Percentiles rank a stretch among this genome's conserved stretches.
Evolutionary conservation across 2,797 vertebrate genomes (phyloP).

Genomic region (Sphenodon punctatus): DNA sequence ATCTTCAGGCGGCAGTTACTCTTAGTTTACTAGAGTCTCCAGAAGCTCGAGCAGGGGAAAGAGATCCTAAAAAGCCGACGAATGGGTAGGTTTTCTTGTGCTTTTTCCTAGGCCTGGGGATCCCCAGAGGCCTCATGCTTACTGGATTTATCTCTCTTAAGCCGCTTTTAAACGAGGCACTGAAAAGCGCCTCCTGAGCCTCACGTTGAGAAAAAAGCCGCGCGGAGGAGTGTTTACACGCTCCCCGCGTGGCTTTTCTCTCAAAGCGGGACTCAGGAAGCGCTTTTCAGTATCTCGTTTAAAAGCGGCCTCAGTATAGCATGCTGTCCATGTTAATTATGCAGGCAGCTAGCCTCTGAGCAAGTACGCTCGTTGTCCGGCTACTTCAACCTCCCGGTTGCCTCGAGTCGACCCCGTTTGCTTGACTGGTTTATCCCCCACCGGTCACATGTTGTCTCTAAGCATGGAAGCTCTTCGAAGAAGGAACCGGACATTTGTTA

Average conservation of each 20-base stretch:
- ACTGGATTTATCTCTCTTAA: neutral
- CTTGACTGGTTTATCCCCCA: neutral
- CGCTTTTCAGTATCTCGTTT: too few relatives aligned
- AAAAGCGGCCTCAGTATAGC: too few relatives aligned
- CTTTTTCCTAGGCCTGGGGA: neutral
- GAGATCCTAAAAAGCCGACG: slow-evolving; percentile 82
- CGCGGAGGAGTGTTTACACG: too few relatives aligned
- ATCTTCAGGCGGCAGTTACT: slow-evolving; percentile 74
- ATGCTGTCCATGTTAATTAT: neutral
- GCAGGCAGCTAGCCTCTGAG: neutral
- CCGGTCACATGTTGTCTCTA: neutral
- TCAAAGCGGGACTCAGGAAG: too few relatives aligned
- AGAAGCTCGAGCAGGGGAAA: slow-evolving; percentile 74
- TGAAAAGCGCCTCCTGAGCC: too few relatives aligned
- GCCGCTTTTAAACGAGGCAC: too few relatives aligned
- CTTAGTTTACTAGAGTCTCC: slow-evolving; percentile 84
- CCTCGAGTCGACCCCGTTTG: rapidly evolving
- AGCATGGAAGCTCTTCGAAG: neutral
- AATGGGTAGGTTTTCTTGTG: rapidly evolving
- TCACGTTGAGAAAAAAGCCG: too few relatives aligned
- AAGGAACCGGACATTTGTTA: neutral
- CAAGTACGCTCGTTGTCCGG: rapidly evolving
- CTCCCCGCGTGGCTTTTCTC: too few relatives aligned
- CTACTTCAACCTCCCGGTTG: rapidly evolving
- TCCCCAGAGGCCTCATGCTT: neutral